Evolutionary conservation across 1,140 invertebrate species (phyloP), one percentile per base, ranked within the genome.

Genomic region (Neuroterus valhalla): DNA sequence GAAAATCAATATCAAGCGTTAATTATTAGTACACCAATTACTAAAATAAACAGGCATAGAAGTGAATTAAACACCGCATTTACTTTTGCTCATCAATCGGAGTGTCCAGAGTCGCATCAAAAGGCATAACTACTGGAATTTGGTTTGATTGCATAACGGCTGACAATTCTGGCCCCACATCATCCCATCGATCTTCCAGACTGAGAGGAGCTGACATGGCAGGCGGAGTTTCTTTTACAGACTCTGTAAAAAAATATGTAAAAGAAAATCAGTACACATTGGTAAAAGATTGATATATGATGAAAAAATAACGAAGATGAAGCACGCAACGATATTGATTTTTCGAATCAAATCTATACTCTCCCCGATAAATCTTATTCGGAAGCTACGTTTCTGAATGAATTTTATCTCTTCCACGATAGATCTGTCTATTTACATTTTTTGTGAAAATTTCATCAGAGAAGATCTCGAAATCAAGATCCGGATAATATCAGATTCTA

Each of bases 61-160:
- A 15, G 17, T 50, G 1, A 46, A 38, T 31, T 15, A 31, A 26
- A 62, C 26, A 62, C 2, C 2, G 11, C 72, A 89, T 90, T 88
- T 89, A 97, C 96, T 96, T 97, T 91, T 98, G 97, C 83, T 97
- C 94, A 80, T 98, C 96, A 72, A 97, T 94, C 17, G 93, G 91
- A 19, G 92, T 91, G 71, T 97, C 96, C 12, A 94, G 94, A 6
- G 95, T 92, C 2, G 96, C 95, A 91, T 98, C 97, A 86, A 98
- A 98, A 2, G 97, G 97, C 52, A 94, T 90, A 70, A 94, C 92
- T 71, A 91, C 91, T 19, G 93, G 91, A 82, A 94, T 90, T 46
- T 86, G 74, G 88, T 90, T 71, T 89, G 78, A 91, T 77, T 93
- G 90, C 62, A 98, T 89, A n/a, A 96, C 90, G 19, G 91, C 91